Percentiles rank a stretch among this genome's conserved stretches.
Evolutionary conservation across 2,888 invertebrate genomes (phyloP).

Genomic region (Morpho deidamia): DNA sequence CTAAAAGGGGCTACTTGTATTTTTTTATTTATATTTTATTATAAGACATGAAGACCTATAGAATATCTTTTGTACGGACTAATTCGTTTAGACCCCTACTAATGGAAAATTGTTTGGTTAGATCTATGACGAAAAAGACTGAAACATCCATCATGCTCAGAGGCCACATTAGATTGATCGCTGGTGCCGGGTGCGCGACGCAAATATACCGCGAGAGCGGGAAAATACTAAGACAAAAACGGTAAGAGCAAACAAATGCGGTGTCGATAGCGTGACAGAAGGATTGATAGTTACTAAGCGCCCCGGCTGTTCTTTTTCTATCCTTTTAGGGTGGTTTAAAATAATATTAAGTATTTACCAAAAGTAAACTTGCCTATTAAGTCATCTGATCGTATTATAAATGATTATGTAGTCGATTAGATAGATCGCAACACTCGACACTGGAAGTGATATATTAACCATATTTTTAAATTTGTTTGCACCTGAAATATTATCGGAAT

Average conservation of each 20-base stretch:
- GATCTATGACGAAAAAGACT: conserved; percentile 34
- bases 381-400: too few relatives aligned
- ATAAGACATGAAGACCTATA: too few relatives aligned
- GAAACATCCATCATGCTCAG: conserved; percentile 67
- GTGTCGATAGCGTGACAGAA: conserved; percentile 71
- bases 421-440: too few relatives aligned
- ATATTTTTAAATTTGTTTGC: too few relatives aligned
- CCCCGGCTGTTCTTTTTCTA: conserved; percentile 5
- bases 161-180: conserved; percentile 64
- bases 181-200: conserved; percentile 40
- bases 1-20: too few relatives aligned
- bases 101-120: conserved; percentile 19
- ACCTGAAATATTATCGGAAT: too few relatives aligned
- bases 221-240: conserved; percentile 69
- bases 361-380: too few relatives aligned
- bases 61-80: too few relatives aligned
- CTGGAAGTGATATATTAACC: too few relatives aligned
- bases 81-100: not conserved
- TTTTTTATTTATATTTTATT: too few relatives aligned
- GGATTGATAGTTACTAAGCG: conserved; percentile 62
- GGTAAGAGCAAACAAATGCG: conserved; percentile 72
- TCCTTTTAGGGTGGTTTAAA: not conserved
- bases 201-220: conserved; percentile 43
- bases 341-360: too few relatives aligned
- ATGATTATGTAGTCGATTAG: too few relatives aligned